Conservation (phyloP, 2,113 vertebrate genomes). For the Brienomyrus brachyistius region DNA sequence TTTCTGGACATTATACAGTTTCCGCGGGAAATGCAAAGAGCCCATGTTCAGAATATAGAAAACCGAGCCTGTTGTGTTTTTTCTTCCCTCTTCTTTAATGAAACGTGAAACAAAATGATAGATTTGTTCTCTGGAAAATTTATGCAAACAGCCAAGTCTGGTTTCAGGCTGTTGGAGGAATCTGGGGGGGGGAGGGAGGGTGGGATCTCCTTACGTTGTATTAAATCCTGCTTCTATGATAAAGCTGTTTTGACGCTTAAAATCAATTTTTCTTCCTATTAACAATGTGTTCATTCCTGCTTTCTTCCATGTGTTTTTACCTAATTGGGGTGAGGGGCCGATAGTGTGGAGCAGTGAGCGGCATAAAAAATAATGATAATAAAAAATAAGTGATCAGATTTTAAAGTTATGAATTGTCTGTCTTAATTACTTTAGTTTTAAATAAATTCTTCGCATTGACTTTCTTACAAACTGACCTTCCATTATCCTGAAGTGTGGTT, state of each 20-base stretch:
- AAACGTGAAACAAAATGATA: neutral
- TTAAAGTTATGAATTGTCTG: neutral
- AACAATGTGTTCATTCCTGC: neutral
- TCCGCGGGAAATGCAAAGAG: neutral
- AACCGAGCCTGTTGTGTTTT: neutral
- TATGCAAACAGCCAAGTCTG: neutral
- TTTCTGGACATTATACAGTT: neutral
- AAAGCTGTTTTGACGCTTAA: conserved; percentile 7
- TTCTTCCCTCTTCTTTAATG: neutral
- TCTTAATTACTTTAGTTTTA: neutral
- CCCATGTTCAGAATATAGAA: neutral
- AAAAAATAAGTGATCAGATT: conserved; percentile 5
- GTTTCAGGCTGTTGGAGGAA: neutral
- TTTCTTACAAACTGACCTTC: neutral
- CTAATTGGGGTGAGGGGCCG: conserved; percentile 12
- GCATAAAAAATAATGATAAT: neutral
- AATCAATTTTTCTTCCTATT: conserved; percentile 13
- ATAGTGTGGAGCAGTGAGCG: neutral
- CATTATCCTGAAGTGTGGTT: neutral
- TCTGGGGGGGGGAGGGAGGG: neutral
- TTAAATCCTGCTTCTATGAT: neutral
- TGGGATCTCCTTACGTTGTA: neutral
- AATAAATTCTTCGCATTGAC: neutral
- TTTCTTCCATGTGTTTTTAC: conserved; percentile 1
- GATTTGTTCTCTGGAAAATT: neutral